These are phyloP conservation scores for Cygnus olor DNA, from an alignment of 2,797 vertebrate genomes.

Conservation along the genomic window DNA sequence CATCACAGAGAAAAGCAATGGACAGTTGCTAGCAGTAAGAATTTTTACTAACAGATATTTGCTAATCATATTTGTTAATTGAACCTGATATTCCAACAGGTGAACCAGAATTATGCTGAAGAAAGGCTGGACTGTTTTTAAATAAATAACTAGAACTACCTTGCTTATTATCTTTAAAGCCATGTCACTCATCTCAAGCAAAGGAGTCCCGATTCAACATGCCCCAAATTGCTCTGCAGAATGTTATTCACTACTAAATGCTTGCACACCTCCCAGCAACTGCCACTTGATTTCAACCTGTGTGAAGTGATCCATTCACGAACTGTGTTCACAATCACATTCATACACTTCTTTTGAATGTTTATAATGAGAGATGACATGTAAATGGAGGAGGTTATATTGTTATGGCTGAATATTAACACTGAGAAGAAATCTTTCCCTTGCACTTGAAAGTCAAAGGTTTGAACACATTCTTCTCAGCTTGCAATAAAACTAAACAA, in stretches of 20 bases:
- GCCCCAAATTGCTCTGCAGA: background rate
- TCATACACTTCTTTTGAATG: background rate
- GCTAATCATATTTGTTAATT: background rate
- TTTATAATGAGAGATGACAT: background rate
- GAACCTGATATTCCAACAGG: background rate
- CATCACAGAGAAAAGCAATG: background rate
- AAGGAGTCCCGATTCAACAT: rapidly evolving
- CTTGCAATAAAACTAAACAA: background rate
- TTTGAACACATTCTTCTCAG: background rate
- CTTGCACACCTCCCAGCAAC: background rate
- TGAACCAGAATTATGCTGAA: background rate
- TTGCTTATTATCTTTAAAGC: background rate
- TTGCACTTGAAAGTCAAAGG: background rate
- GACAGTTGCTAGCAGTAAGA: background rate
- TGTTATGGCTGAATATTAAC: background rate
- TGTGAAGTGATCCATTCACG: background rate
- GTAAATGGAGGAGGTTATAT: background rate
- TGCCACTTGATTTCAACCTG: background rate
- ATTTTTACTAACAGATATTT: background rate
- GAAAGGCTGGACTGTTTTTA: background rate
- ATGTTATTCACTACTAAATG: background rate
- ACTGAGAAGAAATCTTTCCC: background rate
- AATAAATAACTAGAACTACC: background rate
- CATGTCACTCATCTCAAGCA: background rate
- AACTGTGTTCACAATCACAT: background rate